Evolutionary conservation across 2,113 vertebrate genomes (phyloP).

Genomic region (Grantiella picta): DNA sequence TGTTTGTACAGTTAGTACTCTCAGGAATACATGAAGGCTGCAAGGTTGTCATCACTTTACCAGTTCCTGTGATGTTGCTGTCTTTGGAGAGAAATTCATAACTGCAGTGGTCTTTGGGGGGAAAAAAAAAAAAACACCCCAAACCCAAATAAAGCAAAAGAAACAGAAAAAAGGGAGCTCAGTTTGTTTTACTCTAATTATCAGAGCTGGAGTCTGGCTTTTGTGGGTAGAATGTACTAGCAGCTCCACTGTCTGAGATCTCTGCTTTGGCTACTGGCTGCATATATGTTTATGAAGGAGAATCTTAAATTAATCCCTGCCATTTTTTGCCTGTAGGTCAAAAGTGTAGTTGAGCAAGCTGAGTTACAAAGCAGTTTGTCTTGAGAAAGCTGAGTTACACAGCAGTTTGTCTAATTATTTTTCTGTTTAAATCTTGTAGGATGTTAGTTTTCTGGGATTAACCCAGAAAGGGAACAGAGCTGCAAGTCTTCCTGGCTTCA

Average conservation of each 20-base stretch:
- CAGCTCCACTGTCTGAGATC: not conserved
- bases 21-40: not conserved
- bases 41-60: not conserved
- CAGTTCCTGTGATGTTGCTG: not conserved
- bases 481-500: not conserved
- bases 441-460: not conserved
- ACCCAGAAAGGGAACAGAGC: not conserved
- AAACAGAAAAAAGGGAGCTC: not conserved
- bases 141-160: not conserved
- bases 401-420: not conserved
- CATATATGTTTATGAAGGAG: not conserved
- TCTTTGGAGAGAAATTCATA: not conserved
- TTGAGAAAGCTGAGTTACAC: not conserved
- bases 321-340: not conserved
- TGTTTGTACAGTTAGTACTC: not conserved
- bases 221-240: not conserved
- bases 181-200: not conserved
- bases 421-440: not conserved
- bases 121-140: fast-evolving
- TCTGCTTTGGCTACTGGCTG: not conserved
- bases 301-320: not conserved
- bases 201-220: not conserved
- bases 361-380: not conserved
- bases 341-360: not conserved
- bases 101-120: not conserved